Evolutionary conservation across 2,888 invertebrate species (phyloP).

Genomic region (Keiferia lycopersicella): DNA sequence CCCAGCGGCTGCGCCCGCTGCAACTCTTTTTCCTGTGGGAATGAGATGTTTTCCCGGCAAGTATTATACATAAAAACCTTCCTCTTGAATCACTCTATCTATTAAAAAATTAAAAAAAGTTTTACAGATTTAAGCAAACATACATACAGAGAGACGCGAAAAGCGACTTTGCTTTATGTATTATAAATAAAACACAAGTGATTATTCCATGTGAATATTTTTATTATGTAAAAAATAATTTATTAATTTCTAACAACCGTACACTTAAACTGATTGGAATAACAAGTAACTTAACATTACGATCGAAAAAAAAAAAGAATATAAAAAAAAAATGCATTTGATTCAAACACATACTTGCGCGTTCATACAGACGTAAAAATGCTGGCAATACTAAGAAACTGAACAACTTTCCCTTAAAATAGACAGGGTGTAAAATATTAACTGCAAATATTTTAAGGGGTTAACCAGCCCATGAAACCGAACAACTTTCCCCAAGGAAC

Average conservation of each 20-base stretch:
- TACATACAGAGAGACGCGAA: too few relatives aligned
- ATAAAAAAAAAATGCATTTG: constrained; percentile 25
- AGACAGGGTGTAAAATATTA: too few relatives aligned
- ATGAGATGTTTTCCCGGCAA: too few relatives aligned
- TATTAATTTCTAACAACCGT: constrained; percentile 37
- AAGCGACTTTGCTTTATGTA: too few relatives aligned
- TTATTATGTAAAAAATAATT: constrained; percentile 55
- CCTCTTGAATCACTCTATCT: too few relatives aligned
- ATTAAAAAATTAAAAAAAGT: too few relatives aligned
- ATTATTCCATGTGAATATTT: constrained; percentile 37
- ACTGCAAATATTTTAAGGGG: too few relatives aligned
- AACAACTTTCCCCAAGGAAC: background rate
- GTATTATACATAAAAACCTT: too few relatives aligned
- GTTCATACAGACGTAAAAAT: background rate
- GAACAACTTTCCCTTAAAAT: background rate
- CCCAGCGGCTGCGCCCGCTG: too few relatives aligned
- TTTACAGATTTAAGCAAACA: too few relatives aligned
- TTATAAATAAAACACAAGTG: background rate
- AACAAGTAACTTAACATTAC: constrained; percentile 12
- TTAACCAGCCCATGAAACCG: too few relatives aligned
- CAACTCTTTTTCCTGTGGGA: too few relatives aligned
- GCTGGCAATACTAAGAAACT: background rate
- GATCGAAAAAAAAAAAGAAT: background rate
- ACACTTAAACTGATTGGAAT: constrained; percentile 35
- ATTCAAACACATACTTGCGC: constrained; percentile 4